These are phyloP conservation scores for Actinemys pallida DNA, from an alignment of 2,113 vertebrate genomes.

Conservation along the genomic window DNA sequence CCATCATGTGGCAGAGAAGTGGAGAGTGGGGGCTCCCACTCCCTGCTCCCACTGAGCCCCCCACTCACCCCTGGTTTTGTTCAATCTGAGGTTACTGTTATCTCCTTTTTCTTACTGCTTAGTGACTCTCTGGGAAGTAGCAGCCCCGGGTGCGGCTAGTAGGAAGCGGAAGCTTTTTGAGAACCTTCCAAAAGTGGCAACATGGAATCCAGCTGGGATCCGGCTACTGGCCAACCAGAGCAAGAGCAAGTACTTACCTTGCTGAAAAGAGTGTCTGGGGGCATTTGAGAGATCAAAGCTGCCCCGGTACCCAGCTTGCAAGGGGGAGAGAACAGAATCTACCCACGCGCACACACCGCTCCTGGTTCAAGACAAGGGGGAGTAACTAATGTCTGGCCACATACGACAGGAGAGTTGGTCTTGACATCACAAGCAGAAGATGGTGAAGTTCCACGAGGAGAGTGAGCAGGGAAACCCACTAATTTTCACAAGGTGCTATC, in stretches of 20 bases:
- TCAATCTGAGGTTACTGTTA: accelerated
- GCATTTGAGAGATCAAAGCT: not conserved
- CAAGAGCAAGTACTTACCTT: not conserved
- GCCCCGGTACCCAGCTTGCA: not conserved
- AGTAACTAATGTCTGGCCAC: not conserved
- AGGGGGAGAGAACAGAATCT: not conserved
- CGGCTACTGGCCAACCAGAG: not conserved
- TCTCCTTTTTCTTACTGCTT: not conserved
- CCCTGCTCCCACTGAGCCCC: not conserved
- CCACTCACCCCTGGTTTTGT: not conserved
- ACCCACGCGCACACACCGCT: not conserved
- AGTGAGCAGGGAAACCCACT: not conserved
- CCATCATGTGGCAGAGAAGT: not conserved
- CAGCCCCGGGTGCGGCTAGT: accelerated
- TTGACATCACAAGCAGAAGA: not conserved
- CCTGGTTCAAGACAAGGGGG: not conserved
- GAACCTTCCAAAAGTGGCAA: not conserved
- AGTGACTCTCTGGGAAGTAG: not conserved
- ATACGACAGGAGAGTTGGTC: not conserved
- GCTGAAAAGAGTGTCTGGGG: not conserved
- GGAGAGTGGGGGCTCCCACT: not conserved
- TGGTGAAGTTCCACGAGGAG: not conserved
- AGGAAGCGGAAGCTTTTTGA: not conserved
- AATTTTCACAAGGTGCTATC: not conserved
- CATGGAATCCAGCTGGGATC: not conserved